Base-by-base conservation (phyloP, 2,797 vertebrate species). In the Myiothlypis chrysogaster region DNA sequence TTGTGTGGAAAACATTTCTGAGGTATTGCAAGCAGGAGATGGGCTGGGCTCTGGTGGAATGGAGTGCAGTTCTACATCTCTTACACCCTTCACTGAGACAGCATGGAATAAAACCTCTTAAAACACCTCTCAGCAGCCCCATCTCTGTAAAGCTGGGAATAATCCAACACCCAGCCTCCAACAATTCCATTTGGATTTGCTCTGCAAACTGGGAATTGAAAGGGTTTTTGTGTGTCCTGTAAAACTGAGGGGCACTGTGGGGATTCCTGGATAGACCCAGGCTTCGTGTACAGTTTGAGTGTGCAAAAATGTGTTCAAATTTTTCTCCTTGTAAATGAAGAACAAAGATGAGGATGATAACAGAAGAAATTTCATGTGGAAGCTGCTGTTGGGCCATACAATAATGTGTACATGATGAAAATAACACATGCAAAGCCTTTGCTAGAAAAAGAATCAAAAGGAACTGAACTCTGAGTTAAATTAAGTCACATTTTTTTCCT, bases 261-360 rank as follows among this genome's bases (percentile, higher is more conserved):
- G 59, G 12, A 14, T 59, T 84, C 39, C 20, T 68, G 39, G n/a
- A 7, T 28, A 28, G 3, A 56, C 28, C 23, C 14, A 12, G 56
- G 9, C 9, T 41, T 49, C 24, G 39, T 2, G 2, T 19, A 1
- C 30, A 5, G 8, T 4, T 18, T 2, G 4, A 20, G 25, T 30
- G 14, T 4, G 10, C 6, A 34, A 55, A 61, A 30, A 23, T 53
- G 12, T 35, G 11, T 46, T 27, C 15, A 35, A 3, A 4, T n/a
- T n/a, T 28, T 44, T 10, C 6, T 49, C 10, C 39, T 68, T 71
- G 13, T 12, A 35, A 80, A 47, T 43, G 12, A 47, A 39, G 66
- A 66, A 18, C 13, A 32, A 57, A 49, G 17, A 21, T 41, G n/a
- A n/a, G 12, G 44, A 28, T 49, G 32, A n/a, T 37, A 57, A n/a